Evolutionary conservation across 2,888 invertebrate genomes (phyloP), one percentile per base, ranked within the genome.

Genomic region (Malthinus seriepunctatus): DNA sequence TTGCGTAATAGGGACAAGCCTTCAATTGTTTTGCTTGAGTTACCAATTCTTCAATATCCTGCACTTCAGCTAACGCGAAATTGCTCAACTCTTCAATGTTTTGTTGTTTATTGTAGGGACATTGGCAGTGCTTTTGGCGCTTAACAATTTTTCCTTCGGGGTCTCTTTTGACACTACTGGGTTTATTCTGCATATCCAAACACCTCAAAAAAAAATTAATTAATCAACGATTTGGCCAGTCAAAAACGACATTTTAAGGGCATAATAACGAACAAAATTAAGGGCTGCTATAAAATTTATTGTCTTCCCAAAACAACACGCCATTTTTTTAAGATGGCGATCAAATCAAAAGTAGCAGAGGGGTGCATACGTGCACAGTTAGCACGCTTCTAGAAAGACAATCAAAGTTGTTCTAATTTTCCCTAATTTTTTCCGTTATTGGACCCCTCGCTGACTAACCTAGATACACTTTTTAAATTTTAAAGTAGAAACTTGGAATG

Each of bases 1-100:
- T 85, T 0, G 94, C 91, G 78, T 97, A 99, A 81, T 98, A 99
- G 0, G 97, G 94, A 78, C 99, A 99, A 0, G 92, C 92, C 63
- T 88, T 87, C 47, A 88, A 71, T 61, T 85, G 80, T 70, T 86
- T 85, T 0, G 89, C 93, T 67, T 80, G 80, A 38, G 79, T 80
- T 0, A 91, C 88, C 51, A 95, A 80, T 69, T 97, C 93, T 76
- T 97, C 97, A 69, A 97, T 89, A 77, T 97, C 97, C 72, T 87
- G 81, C 8, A 95, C 87, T 60, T 90, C 86, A 0, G 83, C 81
- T 4, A 93, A 74, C 46, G 87, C 81, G 51, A 82, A 78, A 66
- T 90, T 88, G 67, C 85, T 84, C 32, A 93, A 76, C 3, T 83
- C 81, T 50, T 86, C 84, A 44, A 92, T 84, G 38, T 82, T 81